A percentile compares a stretch with the other conserved stretches of the same genome.
phyloP scores from a whole-genome alignment of 2,113 vertebrate genomes.

The Azemiops feae region DNA sequence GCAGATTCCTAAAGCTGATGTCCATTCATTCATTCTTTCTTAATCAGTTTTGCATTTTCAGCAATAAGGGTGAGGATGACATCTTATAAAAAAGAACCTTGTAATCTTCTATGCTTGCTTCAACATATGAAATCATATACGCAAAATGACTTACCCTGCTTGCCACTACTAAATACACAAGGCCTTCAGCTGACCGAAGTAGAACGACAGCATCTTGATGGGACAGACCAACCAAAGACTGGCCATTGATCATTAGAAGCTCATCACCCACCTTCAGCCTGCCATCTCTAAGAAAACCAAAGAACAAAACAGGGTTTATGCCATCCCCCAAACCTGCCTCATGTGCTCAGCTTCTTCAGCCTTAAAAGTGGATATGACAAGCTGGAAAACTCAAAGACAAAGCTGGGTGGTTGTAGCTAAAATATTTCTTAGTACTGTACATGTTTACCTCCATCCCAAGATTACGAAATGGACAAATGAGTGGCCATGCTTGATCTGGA shows the following conservation, averaged over 20 bases:
- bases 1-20: neutral
- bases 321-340: neutral
- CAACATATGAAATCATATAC: neutral
- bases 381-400: accelerated
- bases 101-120: neutral
- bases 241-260: slow-evolving; percentile 92
- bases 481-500: neutral
- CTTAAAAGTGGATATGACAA: neutral
- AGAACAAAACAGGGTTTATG: neutral
- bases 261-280: slow-evolving; percentile 87
- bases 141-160: slow-evolving; percentile 78
- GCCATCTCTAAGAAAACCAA: slow-evolving; percentile 82
- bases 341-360: neutral
- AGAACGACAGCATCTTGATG: slow-evolving; percentile 90
- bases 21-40: neutral
- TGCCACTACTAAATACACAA: slow-evolving; percentile 90
- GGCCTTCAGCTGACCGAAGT: slow-evolving; percentile 83
- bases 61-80: no score
- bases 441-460: accelerated
- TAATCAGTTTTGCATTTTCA: neutral
- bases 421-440: neutral
- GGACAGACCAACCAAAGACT: slow-evolving; percentile 90
- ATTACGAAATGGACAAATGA: neutral
- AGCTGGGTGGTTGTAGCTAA: accelerated
- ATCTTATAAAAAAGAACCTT: neutral